Conservation (phyloP, 2,113 vertebrate species). For the Ursus arctos region DNA sequence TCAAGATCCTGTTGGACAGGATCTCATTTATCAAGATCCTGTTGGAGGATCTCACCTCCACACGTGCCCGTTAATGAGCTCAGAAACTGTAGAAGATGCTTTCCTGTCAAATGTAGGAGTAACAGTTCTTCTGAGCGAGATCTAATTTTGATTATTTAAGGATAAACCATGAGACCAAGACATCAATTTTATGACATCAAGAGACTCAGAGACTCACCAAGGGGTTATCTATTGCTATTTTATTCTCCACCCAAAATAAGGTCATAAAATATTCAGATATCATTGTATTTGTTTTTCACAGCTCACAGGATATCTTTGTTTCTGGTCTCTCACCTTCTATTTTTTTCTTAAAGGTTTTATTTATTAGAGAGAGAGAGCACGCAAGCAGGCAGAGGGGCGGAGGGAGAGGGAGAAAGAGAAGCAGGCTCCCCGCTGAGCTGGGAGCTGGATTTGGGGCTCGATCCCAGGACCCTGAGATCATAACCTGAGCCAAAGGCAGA, state of each 20-base stretch:
- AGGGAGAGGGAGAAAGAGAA: neutral
- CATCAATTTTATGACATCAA: neutral
- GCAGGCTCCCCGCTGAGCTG: neutral
- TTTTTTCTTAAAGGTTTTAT: neutral
- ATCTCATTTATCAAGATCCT: neutral
- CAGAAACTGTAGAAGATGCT: neutral
- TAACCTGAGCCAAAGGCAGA: neutral
- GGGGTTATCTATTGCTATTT: neutral
- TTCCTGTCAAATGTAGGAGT: neutral
- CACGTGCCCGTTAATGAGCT: too few species aligned
- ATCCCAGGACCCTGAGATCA: neutral
- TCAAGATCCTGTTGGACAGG: neutral
- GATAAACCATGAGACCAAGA: constrained; percentile 4
- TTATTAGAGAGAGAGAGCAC: neutral
- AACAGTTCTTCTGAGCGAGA: neutral
- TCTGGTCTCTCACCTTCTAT: neutral
- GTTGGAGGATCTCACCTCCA: neutral
- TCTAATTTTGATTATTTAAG: constrained; percentile 35
- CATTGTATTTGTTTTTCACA: neutral
- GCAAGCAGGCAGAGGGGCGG: neutral
- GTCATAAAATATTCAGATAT: neutral
- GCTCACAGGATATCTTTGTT: neutral
- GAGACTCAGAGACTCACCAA: neutral
- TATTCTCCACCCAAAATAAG: neutral
- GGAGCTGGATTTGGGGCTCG: neutral